Conservation (phyloP, 2,113 vertebrate species). For the Coptodon rendalli region DNA sequence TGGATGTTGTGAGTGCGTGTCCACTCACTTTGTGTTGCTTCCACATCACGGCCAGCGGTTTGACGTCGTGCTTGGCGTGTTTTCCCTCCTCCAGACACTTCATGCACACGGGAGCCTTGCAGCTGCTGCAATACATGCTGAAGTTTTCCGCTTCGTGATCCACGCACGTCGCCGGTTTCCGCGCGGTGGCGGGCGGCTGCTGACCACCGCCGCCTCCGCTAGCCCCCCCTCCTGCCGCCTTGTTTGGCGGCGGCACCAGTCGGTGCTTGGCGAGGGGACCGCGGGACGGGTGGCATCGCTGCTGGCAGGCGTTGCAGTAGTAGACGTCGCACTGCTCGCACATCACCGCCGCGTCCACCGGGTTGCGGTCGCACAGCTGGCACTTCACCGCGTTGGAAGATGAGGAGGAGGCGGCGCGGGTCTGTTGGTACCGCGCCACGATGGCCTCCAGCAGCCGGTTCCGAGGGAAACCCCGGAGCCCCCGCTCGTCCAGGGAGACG, state of each 20-base stretch:
- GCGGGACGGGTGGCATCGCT: slow-evolving; percentile 90
- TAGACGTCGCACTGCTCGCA: slow-evolving; percentile 94
- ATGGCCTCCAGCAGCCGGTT: slow-evolving; percentile 93
- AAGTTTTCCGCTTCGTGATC: slow-evolving; percentile 95
- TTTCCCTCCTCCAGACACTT: slow-evolving; percentile 89
- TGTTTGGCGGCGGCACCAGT: slow-evolving; percentile 69
- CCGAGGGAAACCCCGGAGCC: slow-evolving; percentile 87
- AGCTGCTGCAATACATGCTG: slow-evolving; percentile 89
- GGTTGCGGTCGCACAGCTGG: slow-evolving; percentile 85
- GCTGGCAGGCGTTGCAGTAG: slow-evolving; percentile 89
- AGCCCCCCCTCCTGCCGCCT: slow-evolving; percentile 5
- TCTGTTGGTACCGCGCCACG: slow-evolving; percentile 85
- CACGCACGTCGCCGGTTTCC: slow-evolving; percentile 81
- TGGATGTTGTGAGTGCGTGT: neutral
- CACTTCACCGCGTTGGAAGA: slow-evolving; percentile 70
- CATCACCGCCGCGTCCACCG: slow-evolving; percentile 72
- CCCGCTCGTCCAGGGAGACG: slow-evolving; percentile 90
- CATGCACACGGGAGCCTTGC: slow-evolving; percentile 83
- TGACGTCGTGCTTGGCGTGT: slow-evolving; percentile 87
- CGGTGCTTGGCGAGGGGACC: slow-evolving; percentile 93
- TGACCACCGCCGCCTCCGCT: slow-evolving; percentile 5
- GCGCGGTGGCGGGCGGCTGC: slow-evolving; percentile 53
- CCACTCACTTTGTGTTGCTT: slow-evolving; percentile 95
- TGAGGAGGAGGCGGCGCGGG: slow-evolving; percentile 44
- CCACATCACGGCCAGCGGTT: slow-evolving; percentile 87